phyloP scores from a whole-genome alignment of 2,797 vertebrate genomes.

The Gastrophryne carolinensis region DNA sequence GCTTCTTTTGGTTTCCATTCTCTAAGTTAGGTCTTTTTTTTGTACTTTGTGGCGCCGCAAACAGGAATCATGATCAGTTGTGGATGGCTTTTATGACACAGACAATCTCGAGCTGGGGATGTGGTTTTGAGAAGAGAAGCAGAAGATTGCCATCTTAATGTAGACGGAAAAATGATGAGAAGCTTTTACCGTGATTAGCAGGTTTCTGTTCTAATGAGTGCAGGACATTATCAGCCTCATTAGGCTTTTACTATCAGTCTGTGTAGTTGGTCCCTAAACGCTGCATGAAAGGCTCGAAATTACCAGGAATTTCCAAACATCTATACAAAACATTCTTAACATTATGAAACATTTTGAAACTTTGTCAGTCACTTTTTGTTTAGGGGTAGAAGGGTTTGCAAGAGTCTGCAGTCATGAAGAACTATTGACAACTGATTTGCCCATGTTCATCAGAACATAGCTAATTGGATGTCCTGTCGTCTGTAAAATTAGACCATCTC shows the following conservation, averaged over 20 bases:
- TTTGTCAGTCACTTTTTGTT: too few relatives aligned
- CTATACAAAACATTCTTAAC: too few relatives aligned
- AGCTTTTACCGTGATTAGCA: constrained; percentile 33
- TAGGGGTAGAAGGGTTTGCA: too few relatives aligned
- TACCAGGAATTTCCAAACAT: too few relatives aligned
- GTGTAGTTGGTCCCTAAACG: background rate
- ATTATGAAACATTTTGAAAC: too few relatives aligned
- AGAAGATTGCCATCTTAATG: constrained; percentile 41
- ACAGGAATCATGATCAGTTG: constrained; percentile 5
- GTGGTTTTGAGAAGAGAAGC: constrained; percentile 26
- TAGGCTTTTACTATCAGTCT: background rate
- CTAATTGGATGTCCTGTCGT: too few relatives aligned
- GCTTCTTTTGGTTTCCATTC: background rate
- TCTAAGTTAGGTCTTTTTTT: background rate
- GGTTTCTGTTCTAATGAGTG: background rate
- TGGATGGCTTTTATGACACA: background rate
- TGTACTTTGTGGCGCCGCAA: constrained; percentile 8
- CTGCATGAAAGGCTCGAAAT: background rate
- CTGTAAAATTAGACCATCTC: too few relatives aligned
- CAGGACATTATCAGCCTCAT: background rate
- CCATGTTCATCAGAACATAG: too few relatives aligned
- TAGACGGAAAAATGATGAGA: background rate
- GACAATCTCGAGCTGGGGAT: constrained; percentile 18
- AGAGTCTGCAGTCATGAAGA: too few relatives aligned
- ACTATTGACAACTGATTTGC: too few relatives aligned